These are phyloP conservation scores for Tenthredo notha DNA, from an alignment of 2,888 invertebrate genomes.

Conservation along the genomic window DNA sequence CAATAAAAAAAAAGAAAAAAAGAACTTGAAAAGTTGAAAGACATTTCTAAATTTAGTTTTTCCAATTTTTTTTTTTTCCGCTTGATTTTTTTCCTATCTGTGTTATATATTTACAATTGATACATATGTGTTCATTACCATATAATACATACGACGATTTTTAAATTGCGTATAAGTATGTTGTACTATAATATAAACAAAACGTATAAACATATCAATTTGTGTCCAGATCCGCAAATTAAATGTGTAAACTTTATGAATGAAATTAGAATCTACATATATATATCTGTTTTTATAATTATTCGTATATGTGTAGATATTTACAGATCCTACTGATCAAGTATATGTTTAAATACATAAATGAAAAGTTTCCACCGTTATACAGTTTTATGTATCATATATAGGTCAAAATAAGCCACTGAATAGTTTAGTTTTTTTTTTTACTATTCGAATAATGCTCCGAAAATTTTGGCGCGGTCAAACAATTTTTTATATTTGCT, in stretches of 20 bases:
- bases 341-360: too few relatives aligned
- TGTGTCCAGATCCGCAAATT: conserved; percentile 16
- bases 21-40: too few relatives aligned
- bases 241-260: background rate
- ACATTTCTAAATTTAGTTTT: too few relatives aligned
- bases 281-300: background rate
- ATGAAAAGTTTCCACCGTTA: too few relatives aligned
- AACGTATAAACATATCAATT: background rate
- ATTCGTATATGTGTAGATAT: background rate
- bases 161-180: background rate
- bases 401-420: too few relatives aligned
- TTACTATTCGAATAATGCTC: too few relatives aligned
- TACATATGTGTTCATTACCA: background rate
- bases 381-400: too few relatives aligned
- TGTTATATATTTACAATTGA: background rate
- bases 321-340: background rate
- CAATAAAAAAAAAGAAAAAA: background rate
- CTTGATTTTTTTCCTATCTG: too few relatives aligned
- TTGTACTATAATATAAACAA: background rate
- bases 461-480: too few relatives aligned
- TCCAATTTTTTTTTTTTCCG: too few relatives aligned
- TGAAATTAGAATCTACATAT: background rate
- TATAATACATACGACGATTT: background rate
- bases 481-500: too few relatives aligned
- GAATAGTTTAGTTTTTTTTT: background rate